These are phyloP conservation scores for Aurelia sp. DNA, from an alignment of 30 jellyfish, hydroid and myxozoan species.

Conservation along the genomic window DNA sequence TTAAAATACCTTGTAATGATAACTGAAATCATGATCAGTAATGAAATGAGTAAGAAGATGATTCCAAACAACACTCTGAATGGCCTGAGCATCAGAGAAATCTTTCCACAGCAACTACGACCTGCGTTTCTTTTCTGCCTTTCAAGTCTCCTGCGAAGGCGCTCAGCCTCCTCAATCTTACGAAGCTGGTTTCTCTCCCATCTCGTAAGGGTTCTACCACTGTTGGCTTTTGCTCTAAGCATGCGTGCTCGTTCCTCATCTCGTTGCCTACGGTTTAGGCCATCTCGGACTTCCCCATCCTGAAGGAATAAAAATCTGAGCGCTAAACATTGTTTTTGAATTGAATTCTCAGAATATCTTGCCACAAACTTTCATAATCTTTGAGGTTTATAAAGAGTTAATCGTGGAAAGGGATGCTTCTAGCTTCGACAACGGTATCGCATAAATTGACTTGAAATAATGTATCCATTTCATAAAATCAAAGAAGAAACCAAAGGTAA, in stretches of 20 bases:
- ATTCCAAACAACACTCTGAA: conserved; percentile 82
- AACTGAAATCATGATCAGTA: conserved; percentile 76
- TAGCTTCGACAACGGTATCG: no score
- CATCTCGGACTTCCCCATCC: conserved; percentile 52
- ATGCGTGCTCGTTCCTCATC: conserved; percentile 83
- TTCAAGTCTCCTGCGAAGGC: conserved; percentile 80
- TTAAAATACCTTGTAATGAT: conserved; percentile 76
- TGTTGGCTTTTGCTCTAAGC: conserved; percentile 89
- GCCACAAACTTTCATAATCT: no score
- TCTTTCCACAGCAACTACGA: conserved; percentile 65
- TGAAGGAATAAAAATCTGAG: not conserved
- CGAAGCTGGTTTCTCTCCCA: conserved; percentile 88
- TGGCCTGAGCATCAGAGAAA: conserved; percentile 72
- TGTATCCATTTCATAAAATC: no score
- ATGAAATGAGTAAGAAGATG: conserved; percentile 55
- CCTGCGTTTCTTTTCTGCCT: conserved; percentile 49
- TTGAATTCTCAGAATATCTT: no score
- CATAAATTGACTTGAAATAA: no score
- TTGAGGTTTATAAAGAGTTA: no score
- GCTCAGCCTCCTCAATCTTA: conserved; percentile 88
- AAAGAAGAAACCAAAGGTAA: no score
- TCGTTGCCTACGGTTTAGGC: conserved; percentile 81
- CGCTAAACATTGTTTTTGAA: no score
- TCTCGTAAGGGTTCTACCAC: conserved; percentile 86
- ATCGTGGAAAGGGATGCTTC: no score